Conservation (phyloP, 2,797 vertebrate species). For the Yasuhikotakia modesta region DNA sequence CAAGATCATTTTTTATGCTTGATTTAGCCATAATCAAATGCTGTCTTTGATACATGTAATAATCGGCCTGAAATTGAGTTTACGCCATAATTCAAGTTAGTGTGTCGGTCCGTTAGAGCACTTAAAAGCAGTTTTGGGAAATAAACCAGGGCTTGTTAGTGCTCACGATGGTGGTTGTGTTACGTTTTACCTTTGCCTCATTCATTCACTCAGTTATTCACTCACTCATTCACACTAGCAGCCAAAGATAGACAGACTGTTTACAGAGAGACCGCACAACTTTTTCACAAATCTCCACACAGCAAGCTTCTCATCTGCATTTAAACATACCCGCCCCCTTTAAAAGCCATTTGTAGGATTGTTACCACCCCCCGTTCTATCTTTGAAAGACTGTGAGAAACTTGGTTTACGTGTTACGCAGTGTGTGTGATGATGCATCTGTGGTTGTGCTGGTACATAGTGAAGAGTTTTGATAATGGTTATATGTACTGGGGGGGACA, state of each 20-base stretch:
- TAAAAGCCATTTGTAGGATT: neutral
- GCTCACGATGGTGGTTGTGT: neutral
- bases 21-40: slow-evolving; percentile 12
- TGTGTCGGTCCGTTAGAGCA: neutral
- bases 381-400: slow-evolving; percentile 11
- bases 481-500: slow-evolving; percentile 6
- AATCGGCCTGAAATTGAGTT: slow-evolving; percentile 4
- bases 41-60: slow-evolving; percentile 1
- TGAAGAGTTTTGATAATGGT: slow-evolving; percentile 13
- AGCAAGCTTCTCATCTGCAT: slow-evolving; percentile 49
- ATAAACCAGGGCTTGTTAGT: neutral
- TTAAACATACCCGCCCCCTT: slow-evolving; percentile 34
- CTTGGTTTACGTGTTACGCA: slow-evolving; percentile 28
- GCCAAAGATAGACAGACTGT: slow-evolving; percentile 53
- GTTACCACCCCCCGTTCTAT: neutral
- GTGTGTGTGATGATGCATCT: neutral
- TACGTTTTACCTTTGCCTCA: slow-evolving; percentile 27
- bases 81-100: neutral
- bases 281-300: slow-evolving; percentile 40
- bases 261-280: slow-evolving; percentile 53
- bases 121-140: neutral
- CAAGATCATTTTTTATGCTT: slow-evolving; percentile 1
- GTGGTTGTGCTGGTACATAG: neutral
- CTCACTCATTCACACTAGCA: slow-evolving; percentile 32
- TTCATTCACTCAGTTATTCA: slow-evolving; percentile 39